Evolutionary conservation across 2,888 invertebrate species (phyloP), one percentile per base, ranked within the genome.

Genomic region (Polymixis flavicincta): DNA sequence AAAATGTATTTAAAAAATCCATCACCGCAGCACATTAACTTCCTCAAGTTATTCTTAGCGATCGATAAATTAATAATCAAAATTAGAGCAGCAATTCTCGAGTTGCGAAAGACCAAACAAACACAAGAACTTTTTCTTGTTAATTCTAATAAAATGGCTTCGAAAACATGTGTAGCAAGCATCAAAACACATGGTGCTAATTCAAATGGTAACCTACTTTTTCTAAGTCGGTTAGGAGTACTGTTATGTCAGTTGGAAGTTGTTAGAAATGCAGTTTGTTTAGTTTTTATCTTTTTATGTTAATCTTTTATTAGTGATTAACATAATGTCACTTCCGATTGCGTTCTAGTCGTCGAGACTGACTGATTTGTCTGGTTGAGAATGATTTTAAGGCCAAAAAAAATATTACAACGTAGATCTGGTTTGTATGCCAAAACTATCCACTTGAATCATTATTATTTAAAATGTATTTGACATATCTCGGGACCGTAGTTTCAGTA

Each of bases 191-290:
- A 55, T 57, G 74, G 52, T 59, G 66, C 60, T 59, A 60, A 72
- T 64, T 64, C n/a, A 67, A 57, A 75, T 42, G 25, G 61, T 76
- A 76, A 76, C 85, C 85, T 65, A 84, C 72, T 79, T 88, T 61
- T 64, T 57, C 1, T 52, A 73, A 61, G 66, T 78, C 69, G 75
- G 80, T 77, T 74, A 84, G 60, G 57, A 74, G 45, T 84, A 86
- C 78, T 59, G 84, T 82, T 80, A 84, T 74, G 74, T 81, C 74
- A 80, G 74, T 59, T n/a, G 50, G 0, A 42, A n/a, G 37, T 45
- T 19, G 57, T 52, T 45, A 63, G 80, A 81, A 84, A 80, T 74
- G 85, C 70, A 70, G 81, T 19, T 61, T 0, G 80, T 69, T 70
- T 70, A 9, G 52, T 66, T 63, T 66, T 42, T 80, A 57, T 25